Percentiles rank a stretch among this genome's conserved stretches.
Conservation (phyloP, 1,140 invertebrate species). For the Trachelipus rathkii region DNA sequence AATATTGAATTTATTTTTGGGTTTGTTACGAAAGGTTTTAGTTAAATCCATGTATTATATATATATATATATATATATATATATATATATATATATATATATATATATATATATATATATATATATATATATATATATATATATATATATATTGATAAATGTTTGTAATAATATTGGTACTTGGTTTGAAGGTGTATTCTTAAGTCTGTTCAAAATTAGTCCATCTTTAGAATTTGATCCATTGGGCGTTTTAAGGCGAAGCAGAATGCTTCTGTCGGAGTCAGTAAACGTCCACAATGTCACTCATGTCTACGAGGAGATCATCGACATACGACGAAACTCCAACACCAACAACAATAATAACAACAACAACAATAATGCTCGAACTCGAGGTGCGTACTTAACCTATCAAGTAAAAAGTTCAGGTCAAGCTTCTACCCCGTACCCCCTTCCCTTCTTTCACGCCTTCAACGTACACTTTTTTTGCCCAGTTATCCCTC, state of each 20-base stretch:
- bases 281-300: slow-evolving; percentile 28
- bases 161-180: neutral
- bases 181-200: no score
- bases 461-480: no score
- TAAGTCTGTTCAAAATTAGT: neutral
- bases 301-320: slow-evolving; percentile 28
- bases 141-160: no score
- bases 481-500: no score
- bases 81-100: slow-evolving; percentile 1
- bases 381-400: no score
- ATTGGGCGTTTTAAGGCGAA: neutral
- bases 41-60: neutral
- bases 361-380: no score
- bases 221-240: neutral
- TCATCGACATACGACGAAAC: slow-evolving; percentile 14
- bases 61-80: neutral
- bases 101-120: neutral
- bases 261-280: slow-evolving; percentile 27
- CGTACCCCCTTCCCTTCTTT: no score
- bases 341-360: neutral
- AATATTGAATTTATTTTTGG: no score
- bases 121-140: slow-evolving; percentile 17
- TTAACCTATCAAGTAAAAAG: no score
- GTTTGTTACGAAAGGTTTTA: no score
- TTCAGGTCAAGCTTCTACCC: no score